Evolutionary conservation across 1,140 invertebrate species (phyloP), one percentile per base, ranked within the genome.

Genomic region (Neoseiulus cucumeris): DNA sequence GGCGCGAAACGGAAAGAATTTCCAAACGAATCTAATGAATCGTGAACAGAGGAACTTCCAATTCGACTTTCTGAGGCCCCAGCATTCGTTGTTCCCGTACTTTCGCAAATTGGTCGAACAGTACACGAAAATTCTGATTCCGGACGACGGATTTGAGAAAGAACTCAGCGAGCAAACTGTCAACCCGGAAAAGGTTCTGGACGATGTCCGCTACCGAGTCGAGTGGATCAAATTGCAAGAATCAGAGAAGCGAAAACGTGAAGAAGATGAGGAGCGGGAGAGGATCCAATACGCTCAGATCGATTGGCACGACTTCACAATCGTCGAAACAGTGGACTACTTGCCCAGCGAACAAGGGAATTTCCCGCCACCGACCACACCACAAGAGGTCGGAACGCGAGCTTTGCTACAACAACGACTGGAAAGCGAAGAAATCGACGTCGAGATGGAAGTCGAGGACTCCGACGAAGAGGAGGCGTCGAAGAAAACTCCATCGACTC

Each of bases 241-340:
- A 72, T 83, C 86, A 17, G 88, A 95, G 72, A 85, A 84, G 64
- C 83, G 88, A 1, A 87, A 87, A 68, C 91, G 96, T 75, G 91
- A 98, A 74, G 91, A 95, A 71, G 88, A 89, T 72, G 80, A 90
- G 18, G 95, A 99, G 76, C 83, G 87, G 42, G 96, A 98, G 76
- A 82, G 93, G 77, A 83, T 96, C 39, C 91, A 93, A 0, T 98
- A 98, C 75, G 90, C 91, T 2, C 89, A 93, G 72, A 97, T 99
- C 70, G 96, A 99, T 75, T 99, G 96, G 96, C 96, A 99, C 74
- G 94, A 98, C 77, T 99, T 99, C 79, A 94, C 98, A 1, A 93
- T 99, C 0, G 96, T 99, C 0, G 95, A 99, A 77, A 98, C 94
- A 0, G 94, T 99, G 0, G 96, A 99, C 76, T 99, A 98, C 76